These are phyloP conservation scores for Tetanocera ferruginea DNA, from an alignment of 2,888 invertebrate genomes.

Conservation along the genomic window DNA sequence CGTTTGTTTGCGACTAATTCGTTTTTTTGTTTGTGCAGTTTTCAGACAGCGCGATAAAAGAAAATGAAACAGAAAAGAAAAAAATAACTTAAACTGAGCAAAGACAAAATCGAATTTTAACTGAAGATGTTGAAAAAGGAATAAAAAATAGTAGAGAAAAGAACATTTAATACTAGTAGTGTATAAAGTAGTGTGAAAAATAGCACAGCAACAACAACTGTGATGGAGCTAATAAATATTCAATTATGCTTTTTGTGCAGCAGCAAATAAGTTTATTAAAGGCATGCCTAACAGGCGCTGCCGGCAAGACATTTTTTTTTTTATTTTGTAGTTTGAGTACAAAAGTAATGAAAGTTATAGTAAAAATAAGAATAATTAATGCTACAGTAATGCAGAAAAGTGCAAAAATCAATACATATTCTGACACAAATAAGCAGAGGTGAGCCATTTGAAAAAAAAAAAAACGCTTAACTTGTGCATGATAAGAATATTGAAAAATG, in stretches of 20 bases:
- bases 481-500: too few species aligned
- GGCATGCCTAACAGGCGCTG: background rate
- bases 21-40: background rate
- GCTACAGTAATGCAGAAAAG: too few species aligned
- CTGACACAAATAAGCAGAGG: too few species aligned
- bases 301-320: too few species aligned
- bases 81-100: background rate
- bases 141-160: slow-evolving; percentile 19
- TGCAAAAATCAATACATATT: too few species aligned
- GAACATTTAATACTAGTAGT: background rate
- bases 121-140: background rate
- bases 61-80: background rate
- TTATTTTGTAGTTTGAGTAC: too few species aligned
- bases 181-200: slow-evolving; percentile 22
- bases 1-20: slow-evolving; percentile 16
- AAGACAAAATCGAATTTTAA: slow-evolving; percentile 32
- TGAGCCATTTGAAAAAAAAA: too few species aligned
- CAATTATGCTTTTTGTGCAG: slow-evolving; percentile 51
- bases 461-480: too few species aligned
- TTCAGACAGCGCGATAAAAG: background rate
- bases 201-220: slow-evolving; percentile 5
- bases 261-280: background rate
- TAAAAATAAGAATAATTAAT: too few species aligned
- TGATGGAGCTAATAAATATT: slow-evolving; percentile 54
- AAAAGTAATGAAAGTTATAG: too few species aligned